These are phyloP conservation scores for Dione juno DNA, from an alignment of 2,888 invertebrate species.

Conservation along the genomic window DNA sequence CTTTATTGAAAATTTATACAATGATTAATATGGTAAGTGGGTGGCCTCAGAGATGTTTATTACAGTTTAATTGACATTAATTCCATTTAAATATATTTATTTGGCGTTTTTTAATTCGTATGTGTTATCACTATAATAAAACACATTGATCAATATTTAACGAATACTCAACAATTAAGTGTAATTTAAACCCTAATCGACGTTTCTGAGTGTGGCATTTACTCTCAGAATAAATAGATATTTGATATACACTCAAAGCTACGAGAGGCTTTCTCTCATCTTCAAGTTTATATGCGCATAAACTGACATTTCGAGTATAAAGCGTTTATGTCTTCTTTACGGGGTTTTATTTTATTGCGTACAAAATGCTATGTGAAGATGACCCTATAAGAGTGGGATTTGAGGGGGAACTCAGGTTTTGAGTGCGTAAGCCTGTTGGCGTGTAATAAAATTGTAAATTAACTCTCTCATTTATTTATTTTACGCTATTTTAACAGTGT, in stretches of 20 bases:
- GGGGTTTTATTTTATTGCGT: conserved; percentile 18
- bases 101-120: too few relatives aligned
- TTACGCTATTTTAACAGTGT: too few relatives aligned
- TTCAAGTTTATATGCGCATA: conserved; percentile 20
- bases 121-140: too few relatives aligned
- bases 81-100: too few relatives aligned
- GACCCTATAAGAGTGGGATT: neutral
- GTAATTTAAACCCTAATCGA: too few relatives aligned
- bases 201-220: too few relatives aligned
- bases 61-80: too few relatives aligned
- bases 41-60: too few relatives aligned
- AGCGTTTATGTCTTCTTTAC: conserved; percentile 16
- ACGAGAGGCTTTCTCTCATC: neutral
- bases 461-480: neutral
- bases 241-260: neutral
- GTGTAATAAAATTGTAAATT: conserved; percentile 1
- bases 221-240: neutral
- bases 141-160: too few relatives aligned
- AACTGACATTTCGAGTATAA: conserved; percentile 17
- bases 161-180: too few relatives aligned
- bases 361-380: conserved; percentile 17
- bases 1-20: too few relatives aligned
- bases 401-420: neutral
- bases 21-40: too few relatives aligned
- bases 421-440: neutral